phyloP scores from a whole-genome alignment of 2,888 invertebrate species.

The Endomychus coccineus region DNA sequence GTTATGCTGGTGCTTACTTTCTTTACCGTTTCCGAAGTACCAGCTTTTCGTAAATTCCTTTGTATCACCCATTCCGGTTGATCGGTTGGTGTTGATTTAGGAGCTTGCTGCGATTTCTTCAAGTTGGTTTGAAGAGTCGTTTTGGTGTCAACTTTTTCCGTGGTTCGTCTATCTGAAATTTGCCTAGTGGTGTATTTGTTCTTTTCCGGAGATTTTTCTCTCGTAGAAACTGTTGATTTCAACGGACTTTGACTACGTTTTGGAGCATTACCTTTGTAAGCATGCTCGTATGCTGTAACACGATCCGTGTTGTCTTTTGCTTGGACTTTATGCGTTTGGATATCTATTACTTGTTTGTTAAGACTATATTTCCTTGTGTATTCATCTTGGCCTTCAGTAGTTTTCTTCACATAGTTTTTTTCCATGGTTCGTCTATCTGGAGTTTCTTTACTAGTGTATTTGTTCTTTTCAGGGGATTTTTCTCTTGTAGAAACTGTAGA shows the following conservation, averaged over 20 bases:
- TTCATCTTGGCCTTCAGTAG: slow-evolving; percentile 6
- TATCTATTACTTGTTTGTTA: no score
- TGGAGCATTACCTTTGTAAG: slow-evolving; percentile 30
- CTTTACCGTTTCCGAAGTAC: slow-evolving; percentile 36
- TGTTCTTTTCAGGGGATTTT: slow-evolving; percentile 45
- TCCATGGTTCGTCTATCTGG: slow-evolving; percentile 27
- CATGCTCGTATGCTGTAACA: background rate
- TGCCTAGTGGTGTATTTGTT: no score
- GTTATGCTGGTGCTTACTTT: slow-evolving; percentile 14
- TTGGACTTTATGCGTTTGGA: background rate
- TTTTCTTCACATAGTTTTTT: slow-evolving; percentile 4
- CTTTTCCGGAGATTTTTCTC: slow-evolving; percentile 45
- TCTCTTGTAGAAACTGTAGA: slow-evolving; percentile 44
- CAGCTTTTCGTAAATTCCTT: slow-evolving; percentile 51
- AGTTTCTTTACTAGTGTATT: no score
- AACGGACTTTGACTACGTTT: no score
- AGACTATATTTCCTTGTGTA: no score
- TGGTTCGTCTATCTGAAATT: slow-evolving; percentile 30
- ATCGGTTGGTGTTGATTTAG: slow-evolving; percentile 41
- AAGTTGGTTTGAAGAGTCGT: slow-evolving; percentile 28
- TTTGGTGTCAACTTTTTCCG: slow-evolving; percentile 12
- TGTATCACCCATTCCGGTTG: slow-evolving; percentile 58
- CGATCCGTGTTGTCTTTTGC: background rate
- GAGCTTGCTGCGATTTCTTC: slow-evolving; percentile 37
- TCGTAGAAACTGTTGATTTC: slow-evolving; percentile 44